A percentile compares a stretch with the other conserved stretches of the same genome.
phyloP scores from a whole-genome alignment of 2,797 vertebrate species.

The Gadopsis marmoratus region DNA sequence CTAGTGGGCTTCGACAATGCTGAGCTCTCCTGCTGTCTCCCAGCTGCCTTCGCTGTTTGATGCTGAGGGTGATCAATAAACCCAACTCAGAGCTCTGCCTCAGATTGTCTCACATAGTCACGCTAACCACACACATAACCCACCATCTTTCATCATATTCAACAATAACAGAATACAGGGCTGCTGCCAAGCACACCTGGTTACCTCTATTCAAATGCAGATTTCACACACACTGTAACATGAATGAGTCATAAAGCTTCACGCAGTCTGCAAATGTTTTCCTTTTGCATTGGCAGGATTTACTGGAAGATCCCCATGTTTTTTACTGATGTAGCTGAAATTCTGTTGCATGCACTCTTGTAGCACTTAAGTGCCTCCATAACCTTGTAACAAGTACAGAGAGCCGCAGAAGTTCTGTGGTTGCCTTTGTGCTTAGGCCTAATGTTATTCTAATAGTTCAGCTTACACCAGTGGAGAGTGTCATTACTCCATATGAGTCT shows the following conservation, averaged over 20 bases:
- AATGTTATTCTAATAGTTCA: constrained; percentile 79
- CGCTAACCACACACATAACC: constrained; percentile 46
- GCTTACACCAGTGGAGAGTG: constrained; percentile 67
- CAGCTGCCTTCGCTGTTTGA: constrained; percentile 76
- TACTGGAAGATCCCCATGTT: constrained; percentile 28
- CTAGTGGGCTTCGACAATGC: constrained; percentile 54
- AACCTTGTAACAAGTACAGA: constrained; percentile 56
- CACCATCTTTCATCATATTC: constrained; percentile 38
- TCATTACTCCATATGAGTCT: constrained; percentile 73
- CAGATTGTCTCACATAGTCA: constrained; percentile 45
- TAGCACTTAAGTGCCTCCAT: constrained; percentile 42
- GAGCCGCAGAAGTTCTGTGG: constrained; percentile 56
- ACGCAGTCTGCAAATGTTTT: constrained; percentile 25
- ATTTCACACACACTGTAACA: constrained; percentile 33
- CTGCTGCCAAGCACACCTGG: constrained; percentile 40
- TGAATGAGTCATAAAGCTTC: constrained; percentile 40
- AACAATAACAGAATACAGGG: constrained; percentile 27
- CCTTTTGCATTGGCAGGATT: constrained; percentile 29
- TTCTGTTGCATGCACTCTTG: constrained; percentile 10
- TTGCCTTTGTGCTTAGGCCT: constrained; percentile 56
- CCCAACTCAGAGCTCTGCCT: constrained; percentile 52
- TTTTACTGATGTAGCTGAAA: constrained; percentile 35
- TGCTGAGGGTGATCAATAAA: constrained; percentile 72
- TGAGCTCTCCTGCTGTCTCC: constrained; percentile 63
- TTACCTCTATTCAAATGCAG: constrained; percentile 40